phyloP scores from a whole-genome alignment of 2,888 invertebrate genomes.

The Limnephilus marmoratus region DNA sequence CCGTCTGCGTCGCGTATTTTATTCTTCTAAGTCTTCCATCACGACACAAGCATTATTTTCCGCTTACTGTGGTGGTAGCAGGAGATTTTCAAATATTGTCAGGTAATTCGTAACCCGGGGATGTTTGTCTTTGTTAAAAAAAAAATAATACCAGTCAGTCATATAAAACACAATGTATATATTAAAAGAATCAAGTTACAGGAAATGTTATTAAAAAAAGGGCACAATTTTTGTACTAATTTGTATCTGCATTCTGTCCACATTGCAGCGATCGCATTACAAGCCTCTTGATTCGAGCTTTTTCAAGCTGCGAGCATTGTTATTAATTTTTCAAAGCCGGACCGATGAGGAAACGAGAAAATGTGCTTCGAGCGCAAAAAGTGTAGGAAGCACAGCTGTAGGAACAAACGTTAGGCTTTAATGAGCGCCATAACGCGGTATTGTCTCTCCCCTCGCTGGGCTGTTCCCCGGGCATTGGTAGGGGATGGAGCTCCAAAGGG shows the following conservation, averaged over 20 bases:
- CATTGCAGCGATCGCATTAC: neutral
- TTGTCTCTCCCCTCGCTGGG: constrained; percentile 14
- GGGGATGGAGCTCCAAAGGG: neutral
- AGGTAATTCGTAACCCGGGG: too few relatives aligned
- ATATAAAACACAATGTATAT: too few relatives aligned
- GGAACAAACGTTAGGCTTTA: constrained; percentile 4
- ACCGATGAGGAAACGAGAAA: neutral
- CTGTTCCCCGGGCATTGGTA: neutral
- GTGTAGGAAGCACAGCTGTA: neutral
- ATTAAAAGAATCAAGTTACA: too few relatives aligned
- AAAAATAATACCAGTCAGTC: too few relatives aligned
- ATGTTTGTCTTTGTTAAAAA: too few relatives aligned
- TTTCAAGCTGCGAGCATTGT: neutral
- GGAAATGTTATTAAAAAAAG: neutral
- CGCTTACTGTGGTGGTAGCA: too few relatives aligned
- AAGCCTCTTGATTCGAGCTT: neutral
- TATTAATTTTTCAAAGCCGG: neutral
- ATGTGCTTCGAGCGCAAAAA: neutral
- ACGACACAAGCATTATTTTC: too few relatives aligned
- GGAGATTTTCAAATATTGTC: too few relatives aligned
- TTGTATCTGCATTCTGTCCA: neutral
- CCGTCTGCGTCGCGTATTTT: too few relatives aligned
- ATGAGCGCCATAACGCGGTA: constrained; percentile 24
- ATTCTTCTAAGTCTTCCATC: too few relatives aligned
- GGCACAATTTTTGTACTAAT: neutral